Percentiles rank a stretch among this genome's conserved stretches.
phyloP scores from a whole-genome alignment of 2,797 vertebrate genomes.

The Eurystomus glaucurus region DNA sequence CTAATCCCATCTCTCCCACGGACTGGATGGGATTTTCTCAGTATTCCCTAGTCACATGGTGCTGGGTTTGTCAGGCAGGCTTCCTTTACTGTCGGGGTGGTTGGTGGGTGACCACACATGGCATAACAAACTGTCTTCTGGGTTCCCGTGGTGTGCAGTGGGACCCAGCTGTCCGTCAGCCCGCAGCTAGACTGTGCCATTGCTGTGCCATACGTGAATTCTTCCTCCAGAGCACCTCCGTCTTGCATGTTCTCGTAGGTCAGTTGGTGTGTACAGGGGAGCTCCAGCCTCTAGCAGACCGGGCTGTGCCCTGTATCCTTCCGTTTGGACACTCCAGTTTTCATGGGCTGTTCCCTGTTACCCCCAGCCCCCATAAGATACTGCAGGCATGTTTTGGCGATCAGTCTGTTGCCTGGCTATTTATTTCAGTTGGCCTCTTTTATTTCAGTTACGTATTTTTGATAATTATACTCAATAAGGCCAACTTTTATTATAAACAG shows the following conservation, averaged over 20 bases:
- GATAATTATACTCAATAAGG: not conserved
- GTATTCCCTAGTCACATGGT: accelerated
- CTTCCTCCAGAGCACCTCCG: not conserved
- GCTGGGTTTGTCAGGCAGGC: not conserved
- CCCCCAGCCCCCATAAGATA: accelerated
- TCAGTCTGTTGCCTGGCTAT: not conserved
- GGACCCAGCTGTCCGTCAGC: not conserved
- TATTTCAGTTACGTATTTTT: not conserved
- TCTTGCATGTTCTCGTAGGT: accelerated
- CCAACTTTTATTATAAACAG: not conserved
- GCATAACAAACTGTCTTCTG: not conserved
- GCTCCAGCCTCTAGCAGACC: not conserved
- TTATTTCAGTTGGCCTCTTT: not conserved
- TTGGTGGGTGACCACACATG: not conserved
- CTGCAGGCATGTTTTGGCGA: not conserved
- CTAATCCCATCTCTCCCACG: not conserved
- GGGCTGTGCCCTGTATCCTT: not conserved
- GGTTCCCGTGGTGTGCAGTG: not conserved
- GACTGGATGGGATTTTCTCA: not conserved
- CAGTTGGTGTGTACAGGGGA: not conserved
- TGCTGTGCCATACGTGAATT: not conserved
- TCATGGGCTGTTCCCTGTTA: not conserved
- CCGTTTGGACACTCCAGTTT: accelerated
- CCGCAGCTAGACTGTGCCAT: accelerated
- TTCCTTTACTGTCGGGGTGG: not conserved